A percentile compares a stretch with the other conserved stretches of the same genome.
phyloP scores from a whole-genome alignment of 2,797 vertebrate genomes.

The Buphagus erythrorhynchus region DNA sequence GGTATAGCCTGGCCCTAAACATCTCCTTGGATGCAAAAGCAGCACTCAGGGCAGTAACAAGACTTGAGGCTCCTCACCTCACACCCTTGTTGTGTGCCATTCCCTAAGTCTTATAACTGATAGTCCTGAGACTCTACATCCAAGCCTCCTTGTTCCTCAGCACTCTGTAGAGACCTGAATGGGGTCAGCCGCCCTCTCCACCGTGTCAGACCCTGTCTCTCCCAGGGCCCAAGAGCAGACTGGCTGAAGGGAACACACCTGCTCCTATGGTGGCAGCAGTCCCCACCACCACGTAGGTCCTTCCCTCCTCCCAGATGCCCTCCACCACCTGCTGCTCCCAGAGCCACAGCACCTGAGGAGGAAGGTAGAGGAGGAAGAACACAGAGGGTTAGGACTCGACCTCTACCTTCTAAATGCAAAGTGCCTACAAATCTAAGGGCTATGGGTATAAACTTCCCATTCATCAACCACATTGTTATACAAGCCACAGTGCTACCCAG shows the following conservation, averaged over 20 bases:
- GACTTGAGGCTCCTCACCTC: neutral
- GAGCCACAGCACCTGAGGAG: neutral
- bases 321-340: neutral
- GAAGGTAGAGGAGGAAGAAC: neutral
- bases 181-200: accelerated
- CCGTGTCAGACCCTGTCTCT: too few species aligned
- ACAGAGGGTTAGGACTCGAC: accelerated
- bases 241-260: neutral
- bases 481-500: neutral
- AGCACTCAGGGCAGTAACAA: neutral
- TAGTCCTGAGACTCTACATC: neutral
- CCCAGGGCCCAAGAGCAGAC: accelerated
- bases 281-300: accelerated
- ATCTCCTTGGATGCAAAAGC: neutral
- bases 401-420: neutral
- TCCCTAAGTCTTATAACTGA: accelerated
- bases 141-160: neutral
- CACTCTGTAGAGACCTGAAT: accelerated
- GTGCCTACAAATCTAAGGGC: neutral
- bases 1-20: neutral
- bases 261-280: neutral
- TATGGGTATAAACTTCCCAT: neutral
- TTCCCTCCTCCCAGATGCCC: neutral
- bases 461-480: constrained; percentile 33
- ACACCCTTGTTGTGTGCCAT: accelerated